Base-by-base conservation (phyloP, 2,888 invertebrate genomes). In the Phania funesta region DNA sequence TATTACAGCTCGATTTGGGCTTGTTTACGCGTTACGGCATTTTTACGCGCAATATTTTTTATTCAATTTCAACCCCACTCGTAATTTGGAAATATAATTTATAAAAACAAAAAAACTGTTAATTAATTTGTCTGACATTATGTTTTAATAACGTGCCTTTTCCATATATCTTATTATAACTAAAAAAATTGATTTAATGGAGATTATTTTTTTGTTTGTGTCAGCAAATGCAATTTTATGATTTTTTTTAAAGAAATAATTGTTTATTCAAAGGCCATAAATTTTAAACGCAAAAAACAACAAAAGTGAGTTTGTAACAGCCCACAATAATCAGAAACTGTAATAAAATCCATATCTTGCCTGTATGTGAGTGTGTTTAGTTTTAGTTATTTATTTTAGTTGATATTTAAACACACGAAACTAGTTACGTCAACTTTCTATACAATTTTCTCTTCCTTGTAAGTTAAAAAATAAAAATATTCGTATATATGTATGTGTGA, bases 381-480 rank as follows among this genome's bases (percentile, higher is more conserved):
- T 22, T 73, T 44, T 64, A 74, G 44, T 74, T 73, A 50, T n/a
- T n/a, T n/a, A 22, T 52, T 41, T 41, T 50, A 48, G 50, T 50
- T 65, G 35, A 56, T 48, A 58, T 46, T 13, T 77, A 62, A 48
- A 60, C n/a, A 67, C 60, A 46, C 65, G 24, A 79, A 84, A 84
- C 83, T 83, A 76, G 84, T 83, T 83, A 62, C 74, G 65, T 78
- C 85, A 85, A 85, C 85, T 84, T 84, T 84, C 85, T 85, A 84
- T 80, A 85, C 85, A 81, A 84, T 84, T 84, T 85, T 85, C 84
- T 85, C 87, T 87, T 88, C 88, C 88, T 88, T 87, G 85, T 85
- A 81, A 74, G 70, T 60, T 52, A 62, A 78, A 50, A 54, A 75
- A 44, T 16, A 16, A 70, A 70, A 54, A 50, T 50, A n/a, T 22